These are phyloP conservation scores for Willisornis vidua DNA, from an alignment of 2,113 vertebrate genomes.

Conservation along the genomic window DNA sequence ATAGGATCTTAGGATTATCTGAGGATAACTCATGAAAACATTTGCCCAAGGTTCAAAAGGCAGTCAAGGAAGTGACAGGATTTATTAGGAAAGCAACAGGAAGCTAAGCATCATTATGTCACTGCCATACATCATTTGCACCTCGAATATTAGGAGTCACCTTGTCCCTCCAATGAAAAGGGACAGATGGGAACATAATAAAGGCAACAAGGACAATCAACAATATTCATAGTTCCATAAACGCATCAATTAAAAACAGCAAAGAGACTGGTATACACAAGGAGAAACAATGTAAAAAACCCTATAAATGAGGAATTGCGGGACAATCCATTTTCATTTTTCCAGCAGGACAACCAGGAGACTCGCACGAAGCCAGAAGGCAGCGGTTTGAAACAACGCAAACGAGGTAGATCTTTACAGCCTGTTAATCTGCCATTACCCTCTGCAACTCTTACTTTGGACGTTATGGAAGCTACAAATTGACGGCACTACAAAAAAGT, in stretches of 20 bases:
- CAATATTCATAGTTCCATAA: not conserved
- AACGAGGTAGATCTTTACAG: not conserved
- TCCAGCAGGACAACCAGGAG: not conserved
- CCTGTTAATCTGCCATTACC: not conserved
- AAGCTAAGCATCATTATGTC: not conserved
- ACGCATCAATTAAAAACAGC: not conserved
- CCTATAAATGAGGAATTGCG: rapidly evolving
- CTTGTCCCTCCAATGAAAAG: not conserved
- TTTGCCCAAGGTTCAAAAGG: not conserved
- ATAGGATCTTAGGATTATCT: not conserved
- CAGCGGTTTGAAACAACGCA: not conserved
- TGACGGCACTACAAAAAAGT: not conserved
- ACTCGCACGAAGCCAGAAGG: not conserved
- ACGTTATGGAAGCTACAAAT: not conserved
- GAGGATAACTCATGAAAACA: not conserved
- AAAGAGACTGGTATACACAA: not conserved
- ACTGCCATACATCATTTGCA: not conserved
- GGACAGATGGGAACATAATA: not conserved
- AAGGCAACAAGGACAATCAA: not conserved
- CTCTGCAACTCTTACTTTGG: not conserved
- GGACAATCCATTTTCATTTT: not conserved
- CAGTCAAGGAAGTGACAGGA: not conserved
- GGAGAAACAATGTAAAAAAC: not conserved
- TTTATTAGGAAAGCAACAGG: not conserved
- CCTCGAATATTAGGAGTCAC: rapidly evolving